Evolutionary conservation across 2,888 invertebrate genomes (phyloP), one percentile per base, ranked within the genome.

Genomic region (Lochmaea capreae): DNA sequence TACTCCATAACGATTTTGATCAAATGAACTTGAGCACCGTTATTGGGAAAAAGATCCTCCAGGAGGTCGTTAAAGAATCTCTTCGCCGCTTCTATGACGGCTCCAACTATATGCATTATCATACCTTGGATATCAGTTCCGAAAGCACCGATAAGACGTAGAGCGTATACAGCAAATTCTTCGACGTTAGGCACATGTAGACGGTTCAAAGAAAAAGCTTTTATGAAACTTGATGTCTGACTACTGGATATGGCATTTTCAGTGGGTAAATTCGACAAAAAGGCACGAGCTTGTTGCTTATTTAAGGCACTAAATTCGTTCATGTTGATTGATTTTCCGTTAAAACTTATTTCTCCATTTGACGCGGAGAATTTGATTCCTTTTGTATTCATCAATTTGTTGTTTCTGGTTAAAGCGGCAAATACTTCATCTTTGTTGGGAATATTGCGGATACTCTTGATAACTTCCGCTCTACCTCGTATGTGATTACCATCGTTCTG

Each of bases 371-470:
- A 83, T 73, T 72, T 81, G 22, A 86, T 82, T 61, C 88, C 89
- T 77, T 90, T 87, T 67, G 88, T 84, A 79, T 90, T 91, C 57
- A 90, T 78, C 46, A 89, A 87, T 79, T 89, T 90, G 83, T 90
- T 90, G 57, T 89, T 88, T 65, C 87, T 85, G 0, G 90, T 87
- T 0, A 90, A 87, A 77, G 89, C 88, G 0, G 90, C 88, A 79
- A 91, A 90, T 78, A 89, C 89, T 75, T 90, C 89, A 78, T 91
- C 90, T 79, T 89, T 90, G 81, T 90, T 87, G 12, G 80, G 80
- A 61, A 90, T 90, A 78, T 87, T 90, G 66, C 88, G 86, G 65
- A 90, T 88, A 14, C 90, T 88, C 74, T 84, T 84, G 65, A 91
- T 91, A 1, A 91, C 89, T 83, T 90, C 90, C 0, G 90, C 87